phyloP scores from a whole-genome alignment of 2,888 invertebrate species.

The Tetropium fuscum region DNA sequence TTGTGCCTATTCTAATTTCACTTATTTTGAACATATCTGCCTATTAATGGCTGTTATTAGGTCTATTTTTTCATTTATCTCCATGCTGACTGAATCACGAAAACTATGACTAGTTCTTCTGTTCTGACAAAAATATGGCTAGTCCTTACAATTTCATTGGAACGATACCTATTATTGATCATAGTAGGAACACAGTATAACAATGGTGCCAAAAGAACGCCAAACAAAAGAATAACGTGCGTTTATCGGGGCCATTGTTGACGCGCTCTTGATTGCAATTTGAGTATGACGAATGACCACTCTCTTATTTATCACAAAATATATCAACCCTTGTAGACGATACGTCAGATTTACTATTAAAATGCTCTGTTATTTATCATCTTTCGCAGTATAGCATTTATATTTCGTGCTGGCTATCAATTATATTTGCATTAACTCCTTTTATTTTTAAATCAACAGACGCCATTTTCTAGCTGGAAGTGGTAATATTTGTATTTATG shows the following conservation, averaged over 20 bases:
- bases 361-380: slow-evolving; percentile 49
- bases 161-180: slow-evolving; percentile 4
- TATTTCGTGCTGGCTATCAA: slow-evolving; percentile 31
- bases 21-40: no score
- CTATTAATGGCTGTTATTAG: no score
- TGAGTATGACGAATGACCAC: slow-evolving; percentile 64
- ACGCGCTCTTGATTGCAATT: slow-evolving; percentile 61
- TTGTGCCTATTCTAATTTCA: no score
- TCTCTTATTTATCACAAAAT: slow-evolving; percentile 53
- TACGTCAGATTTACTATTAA: slow-evolving; percentile 52
- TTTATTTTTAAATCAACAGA: slow-evolving; percentile 7
- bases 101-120: no score
- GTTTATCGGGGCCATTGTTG: slow-evolving; percentile 55
- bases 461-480: background rate
- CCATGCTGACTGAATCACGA: no score
- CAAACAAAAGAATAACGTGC: slow-evolving; percentile 28
- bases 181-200: slow-evolving; percentile 4
- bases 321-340: slow-evolving; percentile 52
- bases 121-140: no score
- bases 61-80: no score
- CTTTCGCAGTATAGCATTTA: slow-evolving; percentile 30
- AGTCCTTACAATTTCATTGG: slow-evolving; percentile 8
- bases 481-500: no score
- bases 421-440: slow-evolving; percentile 28
- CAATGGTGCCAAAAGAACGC: slow-evolving; percentile 28